Conservation (phyloP, 2,888 invertebrate genomes). For the Rhopalosiphum nymphaeae region DNA sequence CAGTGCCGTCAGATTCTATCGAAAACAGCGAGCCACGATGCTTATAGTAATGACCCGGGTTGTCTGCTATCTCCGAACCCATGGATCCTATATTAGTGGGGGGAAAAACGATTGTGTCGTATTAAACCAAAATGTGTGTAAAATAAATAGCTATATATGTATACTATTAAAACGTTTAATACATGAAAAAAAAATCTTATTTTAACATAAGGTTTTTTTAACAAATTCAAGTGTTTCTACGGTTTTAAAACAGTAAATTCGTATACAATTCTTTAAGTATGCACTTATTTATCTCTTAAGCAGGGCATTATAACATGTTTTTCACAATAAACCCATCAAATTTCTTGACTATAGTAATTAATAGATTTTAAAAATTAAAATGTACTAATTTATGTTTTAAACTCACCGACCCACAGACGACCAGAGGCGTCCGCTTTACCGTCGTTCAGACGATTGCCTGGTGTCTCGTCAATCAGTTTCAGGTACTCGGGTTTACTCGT, state of each 20-base stretch:
- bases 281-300: background rate
- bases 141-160: background rate
- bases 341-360: background rate
- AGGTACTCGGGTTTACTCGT: conserved; percentile 74
- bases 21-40: conserved; percentile 52
- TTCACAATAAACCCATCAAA: background rate
- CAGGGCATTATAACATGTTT: background rate
- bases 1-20: conserved; percentile 69
- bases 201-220: background rate
- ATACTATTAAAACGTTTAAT: background rate
- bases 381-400: background rate
- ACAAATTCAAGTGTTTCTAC: background rate
- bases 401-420: conserved; percentile 79
- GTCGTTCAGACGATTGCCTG: conserved; percentile 79
- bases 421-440: conserved; percentile 83
- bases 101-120: background rate
- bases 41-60: conserved; percentile 56
- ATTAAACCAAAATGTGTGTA: background rate
- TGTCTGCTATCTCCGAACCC: conserved; percentile 73
- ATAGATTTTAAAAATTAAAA: background rate
- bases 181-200: background rate
- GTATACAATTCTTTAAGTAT: background rate
- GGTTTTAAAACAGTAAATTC: background rate
- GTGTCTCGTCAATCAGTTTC: conserved; percentile 73
- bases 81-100: conserved; percentile 73